phyloP scores from a whole-genome alignment of 2,797 vertebrate species.

The Bradypus variegatus region DNA sequence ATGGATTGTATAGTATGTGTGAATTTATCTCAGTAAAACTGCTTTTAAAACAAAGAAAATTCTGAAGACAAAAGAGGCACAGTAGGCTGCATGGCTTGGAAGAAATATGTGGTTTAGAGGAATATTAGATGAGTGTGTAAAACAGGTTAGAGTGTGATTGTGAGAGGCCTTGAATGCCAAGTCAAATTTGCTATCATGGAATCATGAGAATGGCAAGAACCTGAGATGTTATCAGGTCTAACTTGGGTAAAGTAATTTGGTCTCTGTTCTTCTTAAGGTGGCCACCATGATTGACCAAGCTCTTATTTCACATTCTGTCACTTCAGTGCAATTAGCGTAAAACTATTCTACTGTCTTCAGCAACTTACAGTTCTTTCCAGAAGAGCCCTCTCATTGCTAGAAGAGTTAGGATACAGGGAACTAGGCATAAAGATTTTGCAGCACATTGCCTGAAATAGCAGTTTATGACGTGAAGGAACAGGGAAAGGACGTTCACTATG shows the following conservation, averaged over 20 bases:
- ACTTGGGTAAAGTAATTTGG: neutral
- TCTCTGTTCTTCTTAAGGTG: neutral
- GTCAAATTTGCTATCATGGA: neutral
- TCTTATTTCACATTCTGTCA: neutral
- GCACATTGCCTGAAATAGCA: neutral
- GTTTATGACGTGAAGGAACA: neutral
- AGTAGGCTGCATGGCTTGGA: neutral
- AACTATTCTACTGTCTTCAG: neutral
- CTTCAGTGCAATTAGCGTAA: neutral
- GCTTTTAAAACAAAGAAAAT: too few species aligned
- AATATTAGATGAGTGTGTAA: neutral
- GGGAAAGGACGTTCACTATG: accelerated
- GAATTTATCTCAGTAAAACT: too few species aligned
- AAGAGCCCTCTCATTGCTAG: neutral
- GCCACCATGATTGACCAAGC: neutral
- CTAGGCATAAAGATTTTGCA: neutral
- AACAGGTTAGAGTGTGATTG: neutral
- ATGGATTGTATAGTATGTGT: too few species aligned
- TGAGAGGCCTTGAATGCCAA: neutral
- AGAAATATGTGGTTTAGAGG: neutral
- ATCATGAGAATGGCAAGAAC: neutral
- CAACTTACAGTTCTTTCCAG: neutral
- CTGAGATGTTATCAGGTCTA: neutral
- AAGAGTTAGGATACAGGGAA: neutral
- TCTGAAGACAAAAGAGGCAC: neutral